Percentiles rank a stretch among this genome's conserved stretches.
These are phyloP conservation scores for Amniataba percoides DNA, from an alignment of 2,797 vertebrate species.

Conservation along the genomic window DNA sequence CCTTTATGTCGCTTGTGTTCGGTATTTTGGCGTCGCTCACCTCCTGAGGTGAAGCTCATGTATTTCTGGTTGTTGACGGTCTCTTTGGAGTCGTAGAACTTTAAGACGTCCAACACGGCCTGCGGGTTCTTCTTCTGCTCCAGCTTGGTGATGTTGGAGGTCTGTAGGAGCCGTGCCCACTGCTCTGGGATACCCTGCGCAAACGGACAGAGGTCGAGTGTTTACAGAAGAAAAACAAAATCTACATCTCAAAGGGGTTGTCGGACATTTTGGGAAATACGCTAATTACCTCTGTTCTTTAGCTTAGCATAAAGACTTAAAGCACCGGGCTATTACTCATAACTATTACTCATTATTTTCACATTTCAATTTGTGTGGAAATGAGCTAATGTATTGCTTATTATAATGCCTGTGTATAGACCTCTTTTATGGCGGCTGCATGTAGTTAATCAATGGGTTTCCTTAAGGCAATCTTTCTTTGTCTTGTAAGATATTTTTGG, in stretches of 20 bases:
- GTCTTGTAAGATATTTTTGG: too few relatives aligned
- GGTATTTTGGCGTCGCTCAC: constrained; percentile 68
- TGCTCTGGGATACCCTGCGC: constrained; percentile 96
- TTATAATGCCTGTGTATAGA: background rate
- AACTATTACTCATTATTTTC: constrained; percentile 1
- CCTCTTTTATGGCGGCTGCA: background rate
- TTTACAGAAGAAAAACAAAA: background rate
- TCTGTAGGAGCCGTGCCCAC: constrained; percentile 97
- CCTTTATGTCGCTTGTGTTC: background rate
- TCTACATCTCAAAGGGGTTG: background rate
- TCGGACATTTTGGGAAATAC: background rate
- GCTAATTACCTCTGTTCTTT: background rate
- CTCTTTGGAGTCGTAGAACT: constrained; percentile 99
- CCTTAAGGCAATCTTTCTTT: constrained; percentile 14
- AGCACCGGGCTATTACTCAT: background rate
- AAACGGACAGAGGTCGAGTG: constrained; percentile 1
- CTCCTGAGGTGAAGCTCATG: constrained; percentile 99
- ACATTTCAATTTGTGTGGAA: background rate
- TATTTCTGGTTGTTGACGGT: constrained; percentile 99
- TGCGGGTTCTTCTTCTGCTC: constrained; percentile 99
- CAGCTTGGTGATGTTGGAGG: constrained; percentile 98
- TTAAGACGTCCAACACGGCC: constrained; percentile 96
- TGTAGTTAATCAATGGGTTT: constrained; percentile 4
- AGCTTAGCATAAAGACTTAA: background rate
- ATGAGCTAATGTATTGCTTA: background rate